Conservation (phyloP, 2,888 invertebrate species). For the Cephus sareptanus region DNA sequence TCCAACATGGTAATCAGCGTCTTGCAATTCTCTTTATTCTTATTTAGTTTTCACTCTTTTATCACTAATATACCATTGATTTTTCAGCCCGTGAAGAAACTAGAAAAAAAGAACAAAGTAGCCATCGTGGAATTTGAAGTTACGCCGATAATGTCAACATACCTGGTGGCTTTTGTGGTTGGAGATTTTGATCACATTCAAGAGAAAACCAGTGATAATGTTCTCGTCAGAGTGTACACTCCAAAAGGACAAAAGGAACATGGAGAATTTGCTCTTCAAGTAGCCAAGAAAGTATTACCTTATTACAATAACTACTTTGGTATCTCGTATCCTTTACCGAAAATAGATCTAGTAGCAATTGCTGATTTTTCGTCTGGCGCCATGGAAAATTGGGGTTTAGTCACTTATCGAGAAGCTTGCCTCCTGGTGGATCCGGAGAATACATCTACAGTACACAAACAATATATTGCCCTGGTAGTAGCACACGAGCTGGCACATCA, state of each 20-base stretch:
- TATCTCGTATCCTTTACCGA: conserved; percentile 94
- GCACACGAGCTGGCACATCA: conserved; percentile 96
- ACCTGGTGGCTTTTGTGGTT: conserved; percentile 92
- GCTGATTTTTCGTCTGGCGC: conserved; percentile 96
- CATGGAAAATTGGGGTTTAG: conserved; percentile 97
- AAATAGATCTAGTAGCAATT: conserved; percentile 96
- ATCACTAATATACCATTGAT: neutral
- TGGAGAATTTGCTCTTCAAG: conserved; percentile 90
- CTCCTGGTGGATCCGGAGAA: conserved; percentile 90
- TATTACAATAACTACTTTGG: conserved; percentile 96
- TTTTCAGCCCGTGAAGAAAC: conserved; percentile 67
- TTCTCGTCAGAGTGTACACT: conserved; percentile 84
- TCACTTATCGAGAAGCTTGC: conserved; percentile 82
- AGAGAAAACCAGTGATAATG: conserved; percentile 83
- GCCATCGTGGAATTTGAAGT: conserved; percentile 79
- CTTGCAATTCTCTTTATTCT: conserved; percentile 24
- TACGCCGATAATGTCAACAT: conserved; percentile 95
- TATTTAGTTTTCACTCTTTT: neutral
- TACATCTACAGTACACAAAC: conserved; percentile 85
- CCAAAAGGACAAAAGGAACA: conserved; percentile 93
- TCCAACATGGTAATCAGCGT: conserved; percentile 85
- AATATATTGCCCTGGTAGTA: conserved; percentile 88
- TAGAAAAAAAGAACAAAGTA: conserved; percentile 64
- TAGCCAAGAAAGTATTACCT: conserved; percentile 90
- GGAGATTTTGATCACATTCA: conserved; percentile 97